Evolutionary conservation across 2,888 invertebrate genomes (phyloP).

Genomic region (Limnephilus marmoratus): DNA sequence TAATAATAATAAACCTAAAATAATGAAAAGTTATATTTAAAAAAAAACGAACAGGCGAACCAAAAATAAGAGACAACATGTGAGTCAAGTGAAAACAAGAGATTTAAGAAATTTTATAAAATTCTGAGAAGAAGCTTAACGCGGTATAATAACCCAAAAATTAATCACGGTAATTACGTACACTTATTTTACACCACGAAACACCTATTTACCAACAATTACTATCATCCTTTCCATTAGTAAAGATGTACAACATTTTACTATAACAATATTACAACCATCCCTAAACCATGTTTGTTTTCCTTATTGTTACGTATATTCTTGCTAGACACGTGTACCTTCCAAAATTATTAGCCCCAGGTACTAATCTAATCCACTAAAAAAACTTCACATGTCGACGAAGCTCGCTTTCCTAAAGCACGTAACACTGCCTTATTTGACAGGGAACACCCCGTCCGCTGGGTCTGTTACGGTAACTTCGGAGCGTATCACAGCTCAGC

Average conservation of each 20-base stretch:
- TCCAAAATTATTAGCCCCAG: neutral
- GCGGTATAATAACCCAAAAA: no score
- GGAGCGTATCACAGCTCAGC: slow-evolving; percentile 48
- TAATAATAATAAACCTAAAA: no score
- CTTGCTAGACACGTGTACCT: neutral
- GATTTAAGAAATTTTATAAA: no score
- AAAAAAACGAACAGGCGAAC: no score
- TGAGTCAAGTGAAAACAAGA: no score
- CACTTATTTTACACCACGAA: neutral
- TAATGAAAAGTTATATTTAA: no score
- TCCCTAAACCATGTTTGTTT: neutral
- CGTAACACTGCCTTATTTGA: slow-evolving; percentile 10
- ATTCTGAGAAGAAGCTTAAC: no score
- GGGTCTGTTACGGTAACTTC: slow-evolving; percentile 16
- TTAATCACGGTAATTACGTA: neutral
- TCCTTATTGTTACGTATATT: neutral
- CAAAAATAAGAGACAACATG: no score
- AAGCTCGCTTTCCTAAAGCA: neutral
- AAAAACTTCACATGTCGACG: neutral
- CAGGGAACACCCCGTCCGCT: slow-evolving; percentile 38
- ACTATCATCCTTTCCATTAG: neutral
- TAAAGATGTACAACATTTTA: neutral
- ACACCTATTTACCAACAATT: neutral
- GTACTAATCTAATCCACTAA: neutral
- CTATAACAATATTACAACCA: neutral